phyloP scores from a whole-genome alignment of 1,140 invertebrate species.

The Mamestra configurata region DNA sequence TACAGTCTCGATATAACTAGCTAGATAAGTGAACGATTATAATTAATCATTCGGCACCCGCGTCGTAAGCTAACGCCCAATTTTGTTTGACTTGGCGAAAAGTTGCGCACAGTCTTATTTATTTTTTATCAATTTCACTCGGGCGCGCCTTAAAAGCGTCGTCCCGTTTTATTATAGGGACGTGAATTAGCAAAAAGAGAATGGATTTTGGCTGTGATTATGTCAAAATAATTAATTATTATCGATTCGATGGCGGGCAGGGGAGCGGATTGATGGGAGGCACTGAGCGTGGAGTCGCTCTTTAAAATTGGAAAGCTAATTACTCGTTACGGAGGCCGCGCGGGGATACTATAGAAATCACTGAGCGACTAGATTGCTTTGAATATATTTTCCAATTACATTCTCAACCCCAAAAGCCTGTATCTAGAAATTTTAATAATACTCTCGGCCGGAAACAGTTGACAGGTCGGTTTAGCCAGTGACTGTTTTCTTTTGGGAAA shows the following conservation, averaged over 20 bases:
- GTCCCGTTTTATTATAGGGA: slow-evolving; percentile 84
- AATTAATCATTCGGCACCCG: slow-evolving; percentile 73
- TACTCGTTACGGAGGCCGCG: slow-evolving; percentile 72
- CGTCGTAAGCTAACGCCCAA: slow-evolving; percentile 74
- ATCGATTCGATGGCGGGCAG: slow-evolving; percentile 83
- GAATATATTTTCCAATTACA: slow-evolving; percentile 31
- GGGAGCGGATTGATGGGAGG: slow-evolving; percentile 83
- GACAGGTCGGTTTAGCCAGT: slow-evolving; percentile 41
- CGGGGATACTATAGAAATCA: slow-evolving; percentile 76
- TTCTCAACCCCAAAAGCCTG: slow-evolving; percentile 10
- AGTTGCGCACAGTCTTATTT: slow-evolving; percentile 82
- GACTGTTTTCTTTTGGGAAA: slow-evolving; percentile 47
- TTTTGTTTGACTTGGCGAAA: slow-evolving; percentile 83
- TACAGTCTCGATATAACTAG: slow-evolving; percentile 32
- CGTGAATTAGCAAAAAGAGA: slow-evolving; percentile 89
- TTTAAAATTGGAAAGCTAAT: slow-evolving; percentile 87
- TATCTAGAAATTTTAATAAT: slow-evolving; percentile 22
- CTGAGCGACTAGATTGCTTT: slow-evolving; percentile 54
- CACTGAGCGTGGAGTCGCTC: slow-evolving; percentile 73
- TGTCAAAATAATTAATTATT: slow-evolving; percentile 89
- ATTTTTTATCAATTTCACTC: slow-evolving; percentile 87
- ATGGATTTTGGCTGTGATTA: slow-evolving; percentile 88
- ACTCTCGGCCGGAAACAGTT: slow-evolving; percentile 22
- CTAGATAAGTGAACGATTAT: slow-evolving; percentile 57
- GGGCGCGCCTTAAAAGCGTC: slow-evolving; percentile 80